Evolutionary conservation across 2,113 vertebrate genomes (phyloP).

Genomic region (Drymodes brunneopygia): DNA sequence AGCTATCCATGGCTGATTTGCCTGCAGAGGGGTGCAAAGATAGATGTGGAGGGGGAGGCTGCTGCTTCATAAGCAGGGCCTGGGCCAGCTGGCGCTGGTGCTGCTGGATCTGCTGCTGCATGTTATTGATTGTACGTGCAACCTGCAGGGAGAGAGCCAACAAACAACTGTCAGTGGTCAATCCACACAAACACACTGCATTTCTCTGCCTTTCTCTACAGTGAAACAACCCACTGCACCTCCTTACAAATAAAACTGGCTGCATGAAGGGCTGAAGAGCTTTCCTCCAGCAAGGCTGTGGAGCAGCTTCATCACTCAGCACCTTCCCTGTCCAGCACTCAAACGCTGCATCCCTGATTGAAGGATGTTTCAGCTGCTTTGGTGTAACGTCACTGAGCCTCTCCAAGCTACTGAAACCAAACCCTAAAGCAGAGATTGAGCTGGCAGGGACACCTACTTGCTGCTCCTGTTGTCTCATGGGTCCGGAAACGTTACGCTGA

Average conservation of each 20-base stretch:
- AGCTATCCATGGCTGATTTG: constrained; percentile 92
- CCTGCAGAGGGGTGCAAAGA: constrained; percentile 88
- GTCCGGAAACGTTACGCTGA: constrained; percentile 97
- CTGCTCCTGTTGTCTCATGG: constrained; percentile 99
- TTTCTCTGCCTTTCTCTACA: background rate
- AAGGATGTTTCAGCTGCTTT: background rate
- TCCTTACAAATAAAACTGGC: background rate
- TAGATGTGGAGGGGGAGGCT: constrained; percentile 87
- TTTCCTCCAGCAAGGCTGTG: background rate
- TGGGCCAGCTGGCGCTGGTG: constrained; percentile 99
- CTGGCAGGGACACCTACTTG: constrained; percentile 81
- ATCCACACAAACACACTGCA: background rate
- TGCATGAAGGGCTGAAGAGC: background rate
- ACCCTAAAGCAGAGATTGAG: background rate
- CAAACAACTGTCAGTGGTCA: background rate
- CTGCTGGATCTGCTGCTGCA: constrained; percentile 99
- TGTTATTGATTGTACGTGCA: constrained; percentile 99
- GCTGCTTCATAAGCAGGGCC: constrained; percentile 97
- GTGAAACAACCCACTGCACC: background rate
- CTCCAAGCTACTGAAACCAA: background rate
- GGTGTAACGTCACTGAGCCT: background rate
- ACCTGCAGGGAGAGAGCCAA: constrained; percentile 73
- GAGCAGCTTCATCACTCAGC: background rate
- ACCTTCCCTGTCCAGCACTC: background rate
- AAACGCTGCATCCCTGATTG: background rate